Conservation (phyloP, 2,113 vertebrate genomes). For the Cavia porcellus region DNA sequence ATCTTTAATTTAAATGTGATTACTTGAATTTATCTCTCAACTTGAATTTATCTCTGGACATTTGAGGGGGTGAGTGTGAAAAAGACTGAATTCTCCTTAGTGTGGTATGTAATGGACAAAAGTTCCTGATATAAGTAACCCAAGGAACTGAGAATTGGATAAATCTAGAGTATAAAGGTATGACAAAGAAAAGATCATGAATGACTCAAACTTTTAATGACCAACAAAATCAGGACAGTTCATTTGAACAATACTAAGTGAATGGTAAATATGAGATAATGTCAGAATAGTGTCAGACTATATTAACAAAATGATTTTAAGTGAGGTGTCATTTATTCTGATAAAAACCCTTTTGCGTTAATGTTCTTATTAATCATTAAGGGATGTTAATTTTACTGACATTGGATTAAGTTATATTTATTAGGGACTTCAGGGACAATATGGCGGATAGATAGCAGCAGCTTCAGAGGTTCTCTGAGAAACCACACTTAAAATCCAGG, state of each 20-base stretch:
- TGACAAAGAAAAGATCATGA: conserved; percentile 38
- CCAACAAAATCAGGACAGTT: conserved; percentile 50
- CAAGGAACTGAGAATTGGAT: background rate
- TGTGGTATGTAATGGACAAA: conserved; percentile 19
- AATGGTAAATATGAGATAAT: conserved; percentile 2
- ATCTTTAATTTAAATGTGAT: background rate
- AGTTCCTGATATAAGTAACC: background rate
- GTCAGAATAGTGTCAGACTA: conserved; percentile 33
- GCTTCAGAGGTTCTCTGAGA: too few species aligned
- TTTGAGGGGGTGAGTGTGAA: background rate
- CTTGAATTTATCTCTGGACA: too few species aligned
- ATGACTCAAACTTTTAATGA: conserved; percentile 38
- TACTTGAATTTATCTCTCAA: background rate
- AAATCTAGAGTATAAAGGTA: conserved; percentile 22
- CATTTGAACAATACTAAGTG: background rate
- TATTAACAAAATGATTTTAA: background rate
- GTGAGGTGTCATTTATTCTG: background rate
- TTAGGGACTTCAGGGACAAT: background rate
- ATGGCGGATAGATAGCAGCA: too few species aligned
- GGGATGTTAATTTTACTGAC: background rate
- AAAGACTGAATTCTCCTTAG: conserved; percentile 3
- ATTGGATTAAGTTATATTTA: background rate
- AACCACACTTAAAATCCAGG: too few species aligned
- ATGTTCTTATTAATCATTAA: background rate
- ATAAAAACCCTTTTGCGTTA: background rate